Evolutionary conservation across 2,888 invertebrate genomes (phyloP).

Genomic region (Eueremaeus valkanovi): DNA sequence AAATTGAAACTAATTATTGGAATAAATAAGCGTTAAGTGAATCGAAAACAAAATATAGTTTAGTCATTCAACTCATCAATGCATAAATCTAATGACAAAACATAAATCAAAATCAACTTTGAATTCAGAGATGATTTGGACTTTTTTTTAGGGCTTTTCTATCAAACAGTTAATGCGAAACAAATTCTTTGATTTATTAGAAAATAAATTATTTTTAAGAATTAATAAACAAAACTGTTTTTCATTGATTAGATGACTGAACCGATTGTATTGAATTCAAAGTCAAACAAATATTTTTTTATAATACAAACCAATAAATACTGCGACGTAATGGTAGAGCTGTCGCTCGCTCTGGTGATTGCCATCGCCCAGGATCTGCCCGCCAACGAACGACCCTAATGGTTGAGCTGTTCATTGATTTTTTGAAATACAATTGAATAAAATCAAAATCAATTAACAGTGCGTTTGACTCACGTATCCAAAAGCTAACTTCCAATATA

Average conservation of each 20-base stretch:
- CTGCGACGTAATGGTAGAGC: constrained; percentile 38
- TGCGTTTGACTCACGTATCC: constrained; percentile 36
- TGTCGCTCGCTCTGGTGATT: constrained; percentile 21
- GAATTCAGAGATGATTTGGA: not conserved
- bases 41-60: not conserved
- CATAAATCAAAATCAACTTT: not conserved
- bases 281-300: not conserved
- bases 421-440: too few relatives aligned
- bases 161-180: too few relatives aligned
- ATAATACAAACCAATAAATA: constrained; percentile 23
- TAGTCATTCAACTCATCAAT: not conserved
- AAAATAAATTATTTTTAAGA: too few relatives aligned
- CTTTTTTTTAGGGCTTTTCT: too few relatives aligned
- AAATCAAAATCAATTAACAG: too few relatives aligned
- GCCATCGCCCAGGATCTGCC: constrained; percentile 39
- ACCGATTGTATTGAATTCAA: not conserved
- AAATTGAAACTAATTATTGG: not conserved
- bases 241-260: too few relatives aligned
- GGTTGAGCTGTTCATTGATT: constrained; percentile 39
- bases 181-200: too few relatives aligned
- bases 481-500: constrained; percentile 38
- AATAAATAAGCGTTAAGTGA: not conserved
- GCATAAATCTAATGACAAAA: not conserved
- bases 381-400: constrained; percentile 38
- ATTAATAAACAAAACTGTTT: too few relatives aligned